These are phyloP conservation scores for Dromaius novaehollandiae DNA, from an alignment of 2,113 vertebrate species.

Conservation along the genomic window DNA sequence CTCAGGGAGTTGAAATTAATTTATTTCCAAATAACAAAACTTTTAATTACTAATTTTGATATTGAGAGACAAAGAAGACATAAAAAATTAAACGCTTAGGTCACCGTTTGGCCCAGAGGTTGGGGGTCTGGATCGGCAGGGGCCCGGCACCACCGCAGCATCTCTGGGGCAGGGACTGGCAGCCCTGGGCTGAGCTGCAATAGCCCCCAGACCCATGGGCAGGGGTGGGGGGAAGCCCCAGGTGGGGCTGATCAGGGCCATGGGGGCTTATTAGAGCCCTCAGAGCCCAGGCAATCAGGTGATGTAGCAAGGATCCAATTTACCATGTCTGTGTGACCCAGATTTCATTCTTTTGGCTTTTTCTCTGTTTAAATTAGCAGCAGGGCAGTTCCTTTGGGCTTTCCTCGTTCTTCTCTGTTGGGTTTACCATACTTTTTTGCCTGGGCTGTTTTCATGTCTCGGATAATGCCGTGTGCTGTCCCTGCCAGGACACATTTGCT, in stretches of 20 bases:
- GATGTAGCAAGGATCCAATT: neutral
- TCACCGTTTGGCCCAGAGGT: too few species aligned
- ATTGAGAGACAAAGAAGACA: too few species aligned
- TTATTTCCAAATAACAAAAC: too few species aligned
- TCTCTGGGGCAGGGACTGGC: neutral
- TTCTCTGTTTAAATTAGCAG: neutral
- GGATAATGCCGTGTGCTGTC: neutral
- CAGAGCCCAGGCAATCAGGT: neutral
- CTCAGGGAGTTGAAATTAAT: too few species aligned
- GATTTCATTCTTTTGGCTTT: neutral
- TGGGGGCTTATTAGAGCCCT: neutral
- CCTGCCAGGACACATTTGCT: neutral
- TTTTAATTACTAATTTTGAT: too few species aligned
- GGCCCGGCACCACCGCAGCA: too few species aligned
- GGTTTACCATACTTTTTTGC: accelerated
- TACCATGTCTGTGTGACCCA: neutral
- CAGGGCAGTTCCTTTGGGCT: neutral
- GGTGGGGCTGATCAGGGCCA: neutral
- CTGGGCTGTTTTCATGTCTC: neutral
- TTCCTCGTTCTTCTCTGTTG: neutral
- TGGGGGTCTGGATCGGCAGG: neutral
- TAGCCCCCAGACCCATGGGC: neutral
- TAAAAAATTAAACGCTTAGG: too few species aligned
- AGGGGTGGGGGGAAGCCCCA: neutral
- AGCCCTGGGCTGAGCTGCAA: neutral